A percentile compares a stretch with the other conserved stretches of the same genome.
Conservation (phyloP, 2,888 invertebrate genomes). For the Hirudinaria manillensis region DNA sequence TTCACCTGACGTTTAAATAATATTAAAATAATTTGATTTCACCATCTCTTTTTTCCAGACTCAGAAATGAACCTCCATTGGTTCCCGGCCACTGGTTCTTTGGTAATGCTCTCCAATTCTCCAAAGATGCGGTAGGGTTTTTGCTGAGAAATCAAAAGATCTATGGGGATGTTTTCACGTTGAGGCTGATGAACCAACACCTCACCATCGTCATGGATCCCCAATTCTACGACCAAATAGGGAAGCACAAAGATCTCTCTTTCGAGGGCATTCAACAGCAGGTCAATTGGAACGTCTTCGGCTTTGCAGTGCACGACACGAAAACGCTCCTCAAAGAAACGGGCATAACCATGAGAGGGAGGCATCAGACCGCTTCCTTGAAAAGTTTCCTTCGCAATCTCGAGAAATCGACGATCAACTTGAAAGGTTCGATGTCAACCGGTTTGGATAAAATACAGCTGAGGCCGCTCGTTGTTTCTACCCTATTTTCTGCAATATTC, state of each 20-base stretch:
- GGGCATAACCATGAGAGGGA: constrained; percentile 49
- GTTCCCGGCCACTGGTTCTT: constrained; percentile 48
- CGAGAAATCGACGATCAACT: constrained; percentile 39
- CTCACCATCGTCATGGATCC: constrained; percentile 51
- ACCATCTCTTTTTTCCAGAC: constrained; percentile 20
- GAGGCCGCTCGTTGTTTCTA: constrained; percentile 32
- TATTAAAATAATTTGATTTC: too few relatives aligned
- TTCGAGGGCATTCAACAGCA: constrained; percentile 52
- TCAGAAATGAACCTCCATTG: constrained; percentile 46
- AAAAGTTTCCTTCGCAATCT: constrained; percentile 45
- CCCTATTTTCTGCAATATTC: constrained; percentile 51
- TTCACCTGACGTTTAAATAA: too few relatives aligned
- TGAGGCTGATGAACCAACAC: constrained; percentile 51
- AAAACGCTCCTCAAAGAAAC: constrained; percentile 51
- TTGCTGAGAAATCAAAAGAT: constrained; percentile 45
- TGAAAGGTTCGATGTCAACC: neutral
- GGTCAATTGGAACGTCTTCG: constrained; percentile 53
- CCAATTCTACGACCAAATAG: constrained; percentile 48
- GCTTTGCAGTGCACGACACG: constrained; percentile 48
- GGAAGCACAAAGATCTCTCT: constrained; percentile 47
- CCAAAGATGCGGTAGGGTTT: constrained; percentile 46
- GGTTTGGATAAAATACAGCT: too few relatives aligned
- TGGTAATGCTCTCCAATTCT: constrained; percentile 50
- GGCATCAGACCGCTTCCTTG: constrained; percentile 45
- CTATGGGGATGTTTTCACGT: constrained; percentile 51